Evolutionary conservation across 2,888 invertebrate genomes (phyloP), one percentile per base, ranked within the genome.

Genomic region (Ceriagrion tenellum): DNA sequence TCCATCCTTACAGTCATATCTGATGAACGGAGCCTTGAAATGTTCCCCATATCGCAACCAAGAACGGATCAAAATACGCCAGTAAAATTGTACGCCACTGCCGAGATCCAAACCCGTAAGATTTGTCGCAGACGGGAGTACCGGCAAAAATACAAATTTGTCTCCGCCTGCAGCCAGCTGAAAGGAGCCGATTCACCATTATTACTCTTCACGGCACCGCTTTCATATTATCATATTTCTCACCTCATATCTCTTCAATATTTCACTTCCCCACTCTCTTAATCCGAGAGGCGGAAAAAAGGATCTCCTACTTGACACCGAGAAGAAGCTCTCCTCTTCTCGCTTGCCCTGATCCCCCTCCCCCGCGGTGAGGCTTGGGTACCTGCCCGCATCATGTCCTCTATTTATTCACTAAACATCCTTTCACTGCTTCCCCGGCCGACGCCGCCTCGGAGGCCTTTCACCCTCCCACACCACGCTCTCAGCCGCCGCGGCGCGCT

Each of bases 331-430:
- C 13, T 69, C n/a, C 69, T 26, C n/a, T n/a, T 12, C 69, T 6
- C 69, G 4, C 47, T 47, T 8, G 4, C 47, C 47, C 8, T 47
- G 47, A 47, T 47, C 47, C 47, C 47, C 47, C 47, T 47, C 8
- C 47, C 47, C 47, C 4, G 8, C 47, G 47, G 47, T 2, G 47
- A 4, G 47, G 4, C 47, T 4, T 10, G n/a, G 26, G 26, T 69
- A 69, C 69, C 69, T 23, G 26, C 69, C 69, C 69, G 12, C n/a
- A 23, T n/a, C 69, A 69, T 26, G 69, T n/a, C 69, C 26, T n/a
- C 88, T 91, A 91, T 91, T 91, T 91, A 91, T 63, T 91, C 90
- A 56, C 90, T 30, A 90, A 90, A 90, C 90, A 90, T 59, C 56
- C 90, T 56, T 90, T 35, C 90, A 30, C 56, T 30, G n/a, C 56